These are phyloP conservation scores for Spilogale gracilis DNA, from an alignment of 2,113 vertebrate species.

Conservation along the genomic window DNA sequence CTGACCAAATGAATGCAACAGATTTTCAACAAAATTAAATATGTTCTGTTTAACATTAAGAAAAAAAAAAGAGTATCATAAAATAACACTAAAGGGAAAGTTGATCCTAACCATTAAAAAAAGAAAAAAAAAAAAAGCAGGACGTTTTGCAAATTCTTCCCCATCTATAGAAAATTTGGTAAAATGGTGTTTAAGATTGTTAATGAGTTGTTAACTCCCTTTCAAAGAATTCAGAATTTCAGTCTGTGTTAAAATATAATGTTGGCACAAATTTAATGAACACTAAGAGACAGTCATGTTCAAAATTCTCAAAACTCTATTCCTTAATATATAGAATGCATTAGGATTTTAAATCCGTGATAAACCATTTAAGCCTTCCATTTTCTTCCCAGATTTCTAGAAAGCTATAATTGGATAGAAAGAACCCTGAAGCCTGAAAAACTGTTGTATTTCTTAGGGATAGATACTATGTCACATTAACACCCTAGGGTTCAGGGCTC, in stretches of 20 bases:
- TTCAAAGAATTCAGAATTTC: background rate
- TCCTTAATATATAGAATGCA: background rate
- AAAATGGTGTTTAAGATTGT: background rate
- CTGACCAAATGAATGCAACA: background rate
- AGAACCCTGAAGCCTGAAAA: background rate
- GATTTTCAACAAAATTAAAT: background rate
- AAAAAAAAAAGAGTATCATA: background rate
- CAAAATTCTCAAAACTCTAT: background rate
- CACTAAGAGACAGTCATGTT: background rate
- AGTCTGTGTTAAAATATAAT: background rate
- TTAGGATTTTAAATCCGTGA: background rate
- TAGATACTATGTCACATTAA: background rate
- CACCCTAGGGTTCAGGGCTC: background rate
- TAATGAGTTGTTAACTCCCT: background rate
- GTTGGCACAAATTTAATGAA: background rate
- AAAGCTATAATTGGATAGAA: background rate
- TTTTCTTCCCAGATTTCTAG: background rate
- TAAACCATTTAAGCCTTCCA: background rate
- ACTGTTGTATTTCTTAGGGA: fast-evolving
- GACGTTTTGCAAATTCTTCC: background rate
- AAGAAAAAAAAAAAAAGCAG: background rate
- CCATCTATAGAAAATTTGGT: background rate
- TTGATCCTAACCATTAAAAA: background rate
- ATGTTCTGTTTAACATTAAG: background rate
- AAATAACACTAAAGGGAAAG: background rate